Base-by-base conservation (phyloP, 1,140 invertebrate species). In the Drosophila lowei region DNA sequence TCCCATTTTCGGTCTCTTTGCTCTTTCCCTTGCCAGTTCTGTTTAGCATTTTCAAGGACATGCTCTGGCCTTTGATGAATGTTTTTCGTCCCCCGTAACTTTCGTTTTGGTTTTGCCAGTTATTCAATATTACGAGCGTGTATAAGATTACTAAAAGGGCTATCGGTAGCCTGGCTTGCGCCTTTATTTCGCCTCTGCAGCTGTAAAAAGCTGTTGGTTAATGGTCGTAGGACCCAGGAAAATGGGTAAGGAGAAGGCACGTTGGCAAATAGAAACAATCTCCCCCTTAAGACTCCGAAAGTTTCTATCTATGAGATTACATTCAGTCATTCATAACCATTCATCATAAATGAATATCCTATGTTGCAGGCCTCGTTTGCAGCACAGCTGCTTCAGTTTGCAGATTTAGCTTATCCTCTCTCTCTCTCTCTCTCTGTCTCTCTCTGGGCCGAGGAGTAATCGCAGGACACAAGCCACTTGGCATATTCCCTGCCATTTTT, bases 141-240 rank as follows among this genome's bases (percentile, higher is more conserved):
- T 76, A 76, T 73, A 68, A 73, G 62, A 73, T 76, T 73, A 76
- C 73, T 73, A 73, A 77, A 77, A 68, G 73, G 73, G 62, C 67
- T 76, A 13, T 13, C 34, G 34, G 1, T 76, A 47, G 23, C 28
- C 59, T 59, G 30, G 8, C 43, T 25, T 56, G 11, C 15, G 41
- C 41, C 49, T 11, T 50, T 6, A 18, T 25, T 44, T 5, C 15
- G 16, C 42, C 28, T 25, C 28, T 30, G 44, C 18, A 1, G 18
- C 1, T 66, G 64, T 63, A 16, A 38, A 52, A 54, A 43, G 23
- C 30, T 50, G 48, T 53, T 18, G 3, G 9, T 18, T 52, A 34
- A 11, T 34, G 30, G 7, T 7, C 7, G 2, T 6, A 8, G 28
- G 28, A 25, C 23, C 23, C 23, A 23, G 23, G 23, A 23, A 5